Base-by-base conservation (phyloP, 2,113 vertebrate species). In the Pelecanus crispus region DNA sequence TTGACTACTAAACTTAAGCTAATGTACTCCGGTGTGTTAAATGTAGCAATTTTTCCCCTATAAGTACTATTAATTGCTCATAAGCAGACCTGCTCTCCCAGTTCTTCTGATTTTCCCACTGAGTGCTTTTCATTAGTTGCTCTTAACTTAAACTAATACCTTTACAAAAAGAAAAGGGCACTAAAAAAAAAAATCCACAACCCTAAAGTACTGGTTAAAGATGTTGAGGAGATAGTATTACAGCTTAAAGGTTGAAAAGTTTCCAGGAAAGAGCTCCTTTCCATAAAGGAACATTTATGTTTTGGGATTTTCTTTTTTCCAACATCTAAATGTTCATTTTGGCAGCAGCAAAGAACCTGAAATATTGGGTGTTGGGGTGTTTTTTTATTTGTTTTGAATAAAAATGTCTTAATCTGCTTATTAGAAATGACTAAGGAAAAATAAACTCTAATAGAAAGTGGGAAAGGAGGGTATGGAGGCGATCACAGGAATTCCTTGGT, bases 261-360 rank as follows among this genome's bases (percentile, higher is more conserved):
- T 84, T 84, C 40, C 34, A 31, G 47, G 65, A 77, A 91, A 50
- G 24, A 78, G 31, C 55, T 83, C 44, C 55, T 81, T 79, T 94
- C 45, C 47, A 12, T 52, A 62, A 71, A 49, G 5, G 29, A 72
- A 7, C 55, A 3, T 52, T 82, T 59, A 26, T 13, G 13, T 2
- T 59, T 59, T n/a, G 9, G 1, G 4, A 3, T 7, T 10, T 58
- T 7, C 8, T 58, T 4, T 17, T 29, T 31, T 12, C 8, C 6
- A 21, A 1, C 16, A 19, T 63, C 4, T 65, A 34, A 71, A 56
- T 31, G 14, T 52, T 92, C 29, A 25, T 67, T 84, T 77, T 81
- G 36, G 24, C 40, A 59, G 29, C 24, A 86, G 36, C 20, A 25
- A 50, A 78, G 24, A 71, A 36, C 14, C 7, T 89, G 24, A 44